A percentile compares a stretch with the other conserved stretches of the same genome.
These are phyloP conservation scores for Spinus olivaceus DNA, from an alignment of 2,797 vertebrate genomes.

Conservation along the genomic window DNA sequence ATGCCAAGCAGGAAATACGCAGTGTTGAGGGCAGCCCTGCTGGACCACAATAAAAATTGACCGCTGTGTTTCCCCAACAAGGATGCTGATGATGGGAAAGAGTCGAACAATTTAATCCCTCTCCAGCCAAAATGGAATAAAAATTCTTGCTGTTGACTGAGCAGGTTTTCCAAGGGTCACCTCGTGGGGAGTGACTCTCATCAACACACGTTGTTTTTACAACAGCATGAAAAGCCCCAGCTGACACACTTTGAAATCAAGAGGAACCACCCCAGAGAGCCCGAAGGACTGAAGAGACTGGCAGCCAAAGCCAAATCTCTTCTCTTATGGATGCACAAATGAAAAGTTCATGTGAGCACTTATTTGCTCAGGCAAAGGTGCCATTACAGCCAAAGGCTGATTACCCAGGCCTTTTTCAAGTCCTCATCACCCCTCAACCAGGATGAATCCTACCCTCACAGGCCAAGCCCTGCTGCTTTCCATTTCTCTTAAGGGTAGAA, in stretches of 20 bases:
- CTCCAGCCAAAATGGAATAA: background rate
- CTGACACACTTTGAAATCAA: background rate
- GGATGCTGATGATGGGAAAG: background rate
- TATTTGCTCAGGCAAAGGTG: background rate
- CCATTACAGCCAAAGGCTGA: background rate
- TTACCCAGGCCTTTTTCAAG: background rate
- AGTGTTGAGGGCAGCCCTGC: background rate
- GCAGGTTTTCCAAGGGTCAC: constrained; percentile 31
- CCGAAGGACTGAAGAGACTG: background rate
- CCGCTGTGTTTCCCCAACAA: background rate
- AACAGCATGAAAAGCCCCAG: background rate
- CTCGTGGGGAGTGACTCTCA: background rate
- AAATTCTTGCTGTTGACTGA: background rate
- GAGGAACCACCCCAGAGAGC: background rate
- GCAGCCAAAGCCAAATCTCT: background rate
- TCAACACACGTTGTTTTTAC: constrained; percentile 27
- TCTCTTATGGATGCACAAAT: background rate
- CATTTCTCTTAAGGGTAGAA: background rate
- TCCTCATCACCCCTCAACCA: background rate
- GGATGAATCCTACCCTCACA: background rate
- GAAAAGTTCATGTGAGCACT: background rate
- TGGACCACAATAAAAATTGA: background rate
- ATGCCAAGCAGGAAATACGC: background rate
- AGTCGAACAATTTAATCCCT: background rate
- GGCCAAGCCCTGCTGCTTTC: background rate